Percentiles rank a stretch among this genome's conserved stretches.
Conservation (phyloP, 2,888 invertebrate genomes). For the Drosophila tripunctata region DNA sequence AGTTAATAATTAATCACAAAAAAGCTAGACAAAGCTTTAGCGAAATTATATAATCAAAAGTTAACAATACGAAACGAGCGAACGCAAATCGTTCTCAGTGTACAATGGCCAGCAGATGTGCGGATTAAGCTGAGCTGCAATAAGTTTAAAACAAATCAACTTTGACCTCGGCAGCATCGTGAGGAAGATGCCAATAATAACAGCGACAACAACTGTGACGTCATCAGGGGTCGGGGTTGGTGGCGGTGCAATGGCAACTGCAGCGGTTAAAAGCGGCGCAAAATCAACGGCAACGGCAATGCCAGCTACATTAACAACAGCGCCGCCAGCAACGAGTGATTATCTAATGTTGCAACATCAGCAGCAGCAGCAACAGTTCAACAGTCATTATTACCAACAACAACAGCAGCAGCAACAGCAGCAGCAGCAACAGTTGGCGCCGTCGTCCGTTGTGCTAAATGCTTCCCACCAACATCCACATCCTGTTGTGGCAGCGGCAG, state of each 20-base stretch:
- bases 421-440: conserved; percentile 58
- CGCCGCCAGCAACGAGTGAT: conserved; percentile 59
- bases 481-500: conserved; percentile 59
- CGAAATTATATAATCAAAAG: not conserved
- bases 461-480: conserved; percentile 71
- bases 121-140: conserved; percentile 11
- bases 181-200: conserved; percentile 74
- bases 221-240: conserved; percentile 36
- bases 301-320: conserved; percentile 14
- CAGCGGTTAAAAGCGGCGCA: conserved; percentile 46
- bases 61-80: conserved; percentile 2
- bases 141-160: conserved; percentile 15
- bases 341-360: conserved; percentile 65
- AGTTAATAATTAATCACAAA: conserved; percentile 38
- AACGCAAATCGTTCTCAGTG: conserved; percentile 2
- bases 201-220: conserved; percentile 60
- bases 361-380: conserved; percentile 50
- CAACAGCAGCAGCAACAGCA: conserved; percentile 56
- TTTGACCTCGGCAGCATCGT: conserved; percentile 25
- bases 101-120: conserved; percentile 37
- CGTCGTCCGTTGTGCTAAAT: conserved; percentile 50
- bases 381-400: conserved; percentile 56
- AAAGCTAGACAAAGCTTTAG: conserved; percentile 27
- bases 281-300: conserved; percentile 22
- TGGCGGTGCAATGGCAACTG: conserved; percentile 45